These are phyloP conservation scores for Synanthedon formicaeformis DNA, from an alignment of 2,888 invertebrate genomes.

Conservation along the genomic window DNA sequence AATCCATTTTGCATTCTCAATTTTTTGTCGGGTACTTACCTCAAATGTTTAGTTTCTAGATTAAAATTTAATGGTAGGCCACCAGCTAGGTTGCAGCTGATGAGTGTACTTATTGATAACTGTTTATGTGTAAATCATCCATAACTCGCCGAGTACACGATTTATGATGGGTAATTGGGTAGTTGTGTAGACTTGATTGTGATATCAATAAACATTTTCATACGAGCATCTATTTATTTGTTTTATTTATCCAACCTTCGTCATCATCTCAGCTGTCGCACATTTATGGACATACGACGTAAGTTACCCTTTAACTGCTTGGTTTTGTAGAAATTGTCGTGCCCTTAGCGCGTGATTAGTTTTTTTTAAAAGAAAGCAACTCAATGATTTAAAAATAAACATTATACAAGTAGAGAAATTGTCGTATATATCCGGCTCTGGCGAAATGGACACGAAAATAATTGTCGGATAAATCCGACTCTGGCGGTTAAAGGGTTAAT, in stretches of 20 bases:
- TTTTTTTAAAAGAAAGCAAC: no score
- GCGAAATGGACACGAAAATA: no score
- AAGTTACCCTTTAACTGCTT: no score
- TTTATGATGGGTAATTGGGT: constrained; percentile 54
- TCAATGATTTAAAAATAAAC: no score
- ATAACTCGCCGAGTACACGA: constrained; percentile 51
- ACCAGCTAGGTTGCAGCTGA: constrained; percentile 14
- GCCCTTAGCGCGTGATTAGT: no score
- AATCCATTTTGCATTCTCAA: constrained; percentile 42
- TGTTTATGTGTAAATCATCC: constrained; percentile 48
- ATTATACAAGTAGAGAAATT: no score
- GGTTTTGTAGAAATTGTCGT: no score
- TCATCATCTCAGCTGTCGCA: no score
- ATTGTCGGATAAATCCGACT: no score
- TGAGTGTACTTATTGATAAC: constrained; percentile 36
- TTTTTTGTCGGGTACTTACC: constrained; percentile 30
- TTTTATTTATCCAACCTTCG: constrained; percentile 22
- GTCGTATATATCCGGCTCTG: no score
- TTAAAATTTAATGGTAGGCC: constrained; percentile 10
- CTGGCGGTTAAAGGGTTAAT: no score
- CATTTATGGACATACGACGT: no score
- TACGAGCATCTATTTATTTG: constrained; percentile 58
- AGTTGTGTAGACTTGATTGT: constrained; percentile 70
- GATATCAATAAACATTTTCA: constrained; percentile 72
- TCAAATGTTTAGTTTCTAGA: constrained; percentile 11